Percentiles rank a stretch among this genome's conserved stretches.
phyloP scores from a whole-genome alignment of 2,888 invertebrate genomes.

The Colletes collaris region DNA sequence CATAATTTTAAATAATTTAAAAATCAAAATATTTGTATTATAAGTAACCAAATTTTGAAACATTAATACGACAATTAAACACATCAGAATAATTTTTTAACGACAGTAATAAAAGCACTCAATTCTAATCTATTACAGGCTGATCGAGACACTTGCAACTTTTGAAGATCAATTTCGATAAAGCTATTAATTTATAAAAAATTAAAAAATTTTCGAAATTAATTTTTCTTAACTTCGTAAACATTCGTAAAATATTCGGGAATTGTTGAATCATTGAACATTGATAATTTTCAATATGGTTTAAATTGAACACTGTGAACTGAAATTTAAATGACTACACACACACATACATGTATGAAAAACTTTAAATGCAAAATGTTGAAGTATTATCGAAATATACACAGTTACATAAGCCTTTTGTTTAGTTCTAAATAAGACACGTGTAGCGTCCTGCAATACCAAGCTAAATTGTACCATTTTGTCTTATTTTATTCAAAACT shows the following conservation, averaged over 20 bases:
- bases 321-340: background rate
- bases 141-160: background rate
- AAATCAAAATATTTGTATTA: background rate
- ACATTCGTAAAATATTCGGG: background rate
- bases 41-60: background rate
- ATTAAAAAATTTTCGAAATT: too few relatives aligned
- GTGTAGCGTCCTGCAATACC: background rate
- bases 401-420: background rate
- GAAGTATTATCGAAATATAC: background rate
- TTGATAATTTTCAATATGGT: too few relatives aligned
- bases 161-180: background rate
- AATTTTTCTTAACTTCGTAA: background rate
- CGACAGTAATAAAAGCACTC: background rate
- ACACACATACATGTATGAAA: too few relatives aligned
- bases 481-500: background rate
- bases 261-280: background rate
- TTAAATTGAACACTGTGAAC: background rate
- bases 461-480: background rate
- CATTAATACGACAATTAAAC: background rate
- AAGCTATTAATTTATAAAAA: background rate
- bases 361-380: background rate
- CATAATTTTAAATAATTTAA: conserved; percentile 17
- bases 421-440: background rate
- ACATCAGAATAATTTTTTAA: background rate
- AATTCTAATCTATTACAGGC: background rate